A percentile compares a stretch with the other conserved stretches of the same genome.
Evolutionary conservation across 2,797 vertebrate species (phyloP).

Genomic region (Allobates femoralis): DNA sequence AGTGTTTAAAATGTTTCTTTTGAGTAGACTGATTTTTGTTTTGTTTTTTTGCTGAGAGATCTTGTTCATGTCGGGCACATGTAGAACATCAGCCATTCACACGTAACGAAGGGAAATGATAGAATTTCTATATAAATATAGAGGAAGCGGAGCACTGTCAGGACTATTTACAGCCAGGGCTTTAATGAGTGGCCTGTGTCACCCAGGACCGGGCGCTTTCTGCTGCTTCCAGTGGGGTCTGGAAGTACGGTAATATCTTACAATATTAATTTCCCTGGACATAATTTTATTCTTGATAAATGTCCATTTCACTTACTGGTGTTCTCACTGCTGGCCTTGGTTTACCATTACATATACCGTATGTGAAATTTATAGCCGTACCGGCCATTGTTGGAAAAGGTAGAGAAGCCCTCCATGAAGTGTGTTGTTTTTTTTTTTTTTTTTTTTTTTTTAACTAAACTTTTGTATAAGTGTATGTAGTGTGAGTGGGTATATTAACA

Average conservation of each 20-base stretch:
- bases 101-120: not conserved
- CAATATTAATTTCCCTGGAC: not conserved
- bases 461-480: no score
- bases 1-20: no score
- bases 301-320: not conserved
- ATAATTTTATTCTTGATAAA: not conserved
- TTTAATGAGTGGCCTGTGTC: slow-evolving; percentile 28
- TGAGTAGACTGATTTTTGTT: not conserved
- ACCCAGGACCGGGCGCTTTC: not conserved
- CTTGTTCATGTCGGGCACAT: not conserved
- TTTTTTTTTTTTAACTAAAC: not conserved
- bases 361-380: not conserved
- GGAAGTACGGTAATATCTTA: not conserved
- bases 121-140: slow-evolving; percentile 15
- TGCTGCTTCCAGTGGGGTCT: not conserved
- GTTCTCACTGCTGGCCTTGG: not conserved
- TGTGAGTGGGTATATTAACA: no score
- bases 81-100: not conserved
- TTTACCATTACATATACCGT: not conserved
- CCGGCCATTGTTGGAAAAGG: no score
- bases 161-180: slow-evolving; percentile 20
- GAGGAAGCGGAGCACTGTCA: not conserved
- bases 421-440: no score
- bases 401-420: no score
- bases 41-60: not conserved